Evolutionary conservation across 2,797 vertebrate genomes (phyloP).

Genomic region (Spheniscus humboldti): DNA sequence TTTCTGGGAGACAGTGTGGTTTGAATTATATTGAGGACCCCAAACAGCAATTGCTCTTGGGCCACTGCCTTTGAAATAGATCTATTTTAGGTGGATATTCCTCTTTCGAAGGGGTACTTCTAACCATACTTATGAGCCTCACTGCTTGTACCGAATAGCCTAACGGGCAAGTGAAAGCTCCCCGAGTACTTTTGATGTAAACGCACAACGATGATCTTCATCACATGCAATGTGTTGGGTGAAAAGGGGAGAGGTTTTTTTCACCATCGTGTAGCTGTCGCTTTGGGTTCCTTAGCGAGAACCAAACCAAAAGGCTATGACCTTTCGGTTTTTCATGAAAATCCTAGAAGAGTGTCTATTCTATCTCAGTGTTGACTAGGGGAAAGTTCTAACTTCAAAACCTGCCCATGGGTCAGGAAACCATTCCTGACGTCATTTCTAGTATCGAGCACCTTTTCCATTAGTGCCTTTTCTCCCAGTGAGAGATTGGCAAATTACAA

Average conservation of each 20-base stretch:
- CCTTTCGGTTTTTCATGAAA: neutral
- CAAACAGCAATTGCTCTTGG: conserved; percentile 15
- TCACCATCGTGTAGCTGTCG: neutral
- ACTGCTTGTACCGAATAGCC: neutral
- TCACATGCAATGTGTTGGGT: neutral
- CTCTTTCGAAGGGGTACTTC: neutral
- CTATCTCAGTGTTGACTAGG: neutral
- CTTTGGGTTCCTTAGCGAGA: neutral
- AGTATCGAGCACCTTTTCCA: neutral
- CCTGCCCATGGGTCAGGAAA: neutral
- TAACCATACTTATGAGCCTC: neutral
- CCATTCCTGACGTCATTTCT: neutral
- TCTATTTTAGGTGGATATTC: conserved; percentile 18
- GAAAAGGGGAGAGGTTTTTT: neutral
- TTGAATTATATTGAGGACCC: conserved; percentile 9
- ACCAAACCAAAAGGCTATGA: neutral
- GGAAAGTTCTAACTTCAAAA: neutral
- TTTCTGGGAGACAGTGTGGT: neutral
- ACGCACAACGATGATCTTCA: accelerated
- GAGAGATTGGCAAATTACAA: neutral
- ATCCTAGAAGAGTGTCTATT: neutral
- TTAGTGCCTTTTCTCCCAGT: neutral
- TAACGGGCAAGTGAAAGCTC: neutral
- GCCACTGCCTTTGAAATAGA: neutral
- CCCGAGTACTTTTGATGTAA: neutral